These are phyloP conservation scores for Noctuana brunneofusca DNA, from an alignment of 2,888 invertebrate genomes.

Conservation along the genomic window DNA sequence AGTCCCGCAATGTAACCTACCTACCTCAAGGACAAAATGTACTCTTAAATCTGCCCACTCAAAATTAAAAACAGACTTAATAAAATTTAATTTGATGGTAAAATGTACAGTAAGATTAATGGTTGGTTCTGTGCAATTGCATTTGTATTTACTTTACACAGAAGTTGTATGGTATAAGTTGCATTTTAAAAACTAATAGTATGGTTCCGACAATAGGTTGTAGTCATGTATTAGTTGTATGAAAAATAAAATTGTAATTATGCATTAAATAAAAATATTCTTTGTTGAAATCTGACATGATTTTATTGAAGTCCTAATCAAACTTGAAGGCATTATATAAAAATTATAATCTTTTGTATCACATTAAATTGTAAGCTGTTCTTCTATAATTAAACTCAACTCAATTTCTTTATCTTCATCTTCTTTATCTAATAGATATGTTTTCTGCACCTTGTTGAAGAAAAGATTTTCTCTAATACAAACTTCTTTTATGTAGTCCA, in stretches of 20 bases:
- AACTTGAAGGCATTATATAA: too few species aligned
- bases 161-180: constrained; percentile 49
- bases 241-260: constrained; percentile 73
- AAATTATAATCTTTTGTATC: not conserved
- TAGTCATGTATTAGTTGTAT: constrained; percentile 75
- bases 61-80: constrained; percentile 55
- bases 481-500: constrained; percentile 68
- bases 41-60: constrained; percentile 88
- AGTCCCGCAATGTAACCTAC: constrained; percentile 97
- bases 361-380: not conserved
- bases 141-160: constrained; percentile 66
- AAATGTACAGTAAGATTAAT: constrained; percentile 54
- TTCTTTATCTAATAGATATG: constrained; percentile 48
- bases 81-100: constrained; percentile 41
- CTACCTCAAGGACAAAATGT: constrained; percentile 95
- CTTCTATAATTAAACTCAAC: not conserved
- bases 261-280: constrained; percentile 69
- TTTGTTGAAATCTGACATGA: constrained; percentile 62
- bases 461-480: constrained; percentile 75
- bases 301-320: constrained; percentile 35
- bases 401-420: constrained; percentile 28
- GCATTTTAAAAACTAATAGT: constrained; percentile 70
- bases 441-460: constrained; percentile 56
- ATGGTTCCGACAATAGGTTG: constrained; percentile 69
- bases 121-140: constrained; percentile 60